Percentiles rank a stretch among this genome's conserved stretches.
phyloP scores from a whole-genome alignment of 1,140 invertebrate species.

The Ceratina japonica region DNA sequence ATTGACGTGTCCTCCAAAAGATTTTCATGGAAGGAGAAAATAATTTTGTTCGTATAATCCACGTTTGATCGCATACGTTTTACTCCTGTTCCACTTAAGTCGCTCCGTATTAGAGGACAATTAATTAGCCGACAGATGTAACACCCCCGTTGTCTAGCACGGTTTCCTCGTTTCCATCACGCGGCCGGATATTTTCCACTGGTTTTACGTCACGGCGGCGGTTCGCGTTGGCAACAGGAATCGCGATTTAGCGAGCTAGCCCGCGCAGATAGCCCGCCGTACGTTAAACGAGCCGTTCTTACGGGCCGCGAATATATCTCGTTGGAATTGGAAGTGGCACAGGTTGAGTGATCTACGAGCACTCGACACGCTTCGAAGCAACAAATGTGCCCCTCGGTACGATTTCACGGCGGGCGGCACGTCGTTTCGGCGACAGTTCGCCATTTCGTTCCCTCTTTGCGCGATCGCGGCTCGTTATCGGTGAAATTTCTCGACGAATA shows the following conservation, averaged over 20 bases:
- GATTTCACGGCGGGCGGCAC: slow-evolving; percentile 57
- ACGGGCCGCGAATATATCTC: slow-evolving; percentile 38
- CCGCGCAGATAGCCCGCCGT: slow-evolving; percentile 9
- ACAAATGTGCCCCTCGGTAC: slow-evolving; percentile 54
- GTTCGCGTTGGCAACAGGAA: slow-evolving; percentile 9
- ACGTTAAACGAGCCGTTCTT: slow-evolving; percentile 41
- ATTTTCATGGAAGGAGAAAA: too few relatives aligned
- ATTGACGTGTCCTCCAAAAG: too few relatives aligned
- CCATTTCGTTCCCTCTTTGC: slow-evolving; percentile 54
- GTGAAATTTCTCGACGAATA: not conserved
- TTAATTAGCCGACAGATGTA: slow-evolving; percentile 48
- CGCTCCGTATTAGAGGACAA: slow-evolving; percentile 23
- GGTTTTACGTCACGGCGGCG: slow-evolving; percentile 42
- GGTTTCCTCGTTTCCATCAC: slow-evolving; percentile 3
- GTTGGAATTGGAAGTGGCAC: slow-evolving; percentile 54
- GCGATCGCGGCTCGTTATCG: slow-evolving; percentile 47
- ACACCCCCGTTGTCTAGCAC: slow-evolving; percentile 1
- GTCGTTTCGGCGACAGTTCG: slow-evolving; percentile 50
- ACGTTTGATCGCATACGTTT: too few relatives aligned
- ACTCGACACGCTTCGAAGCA: slow-evolving; percentile 56
- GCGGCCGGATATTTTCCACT: slow-evolving; percentile 9
- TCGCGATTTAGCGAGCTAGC: slow-evolving; percentile 32
- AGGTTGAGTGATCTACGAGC: slow-evolving; percentile 63
- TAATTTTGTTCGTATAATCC: too few relatives aligned
- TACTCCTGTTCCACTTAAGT: too few relatives aligned